phyloP scores from a whole-genome alignment of 2,113 vertebrate species.

The Hyaena hyaena region DNA sequence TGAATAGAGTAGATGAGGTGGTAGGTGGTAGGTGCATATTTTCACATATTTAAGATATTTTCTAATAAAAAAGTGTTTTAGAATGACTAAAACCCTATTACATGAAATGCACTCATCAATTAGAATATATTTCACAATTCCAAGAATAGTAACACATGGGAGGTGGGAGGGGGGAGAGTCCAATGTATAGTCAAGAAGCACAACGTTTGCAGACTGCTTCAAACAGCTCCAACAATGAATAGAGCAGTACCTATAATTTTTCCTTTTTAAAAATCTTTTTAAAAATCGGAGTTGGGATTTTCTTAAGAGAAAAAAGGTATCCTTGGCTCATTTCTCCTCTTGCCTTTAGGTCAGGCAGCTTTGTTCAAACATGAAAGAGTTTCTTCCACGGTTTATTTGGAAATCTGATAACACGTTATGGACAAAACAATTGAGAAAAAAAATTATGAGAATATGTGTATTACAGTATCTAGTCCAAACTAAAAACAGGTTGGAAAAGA shows the following conservation, averaged over 20 bases:
- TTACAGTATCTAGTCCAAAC: slow-evolving; percentile 3
- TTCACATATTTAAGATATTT: neutral
- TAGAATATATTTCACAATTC: neutral
- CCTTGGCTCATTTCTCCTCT: neutral
- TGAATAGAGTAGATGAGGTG: neutral
- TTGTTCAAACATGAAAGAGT: neutral
- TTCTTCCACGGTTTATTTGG: slow-evolving; percentile 39
- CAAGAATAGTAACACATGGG: neutral
- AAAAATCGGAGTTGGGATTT: neutral
- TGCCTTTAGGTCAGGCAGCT: neutral
- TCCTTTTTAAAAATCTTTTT: neutral
- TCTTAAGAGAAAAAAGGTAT: slow-evolving; percentile 22
- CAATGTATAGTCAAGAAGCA: neutral
- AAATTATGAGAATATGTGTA: neutral
- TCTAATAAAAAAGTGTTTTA: neutral
- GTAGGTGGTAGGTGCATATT: neutral
- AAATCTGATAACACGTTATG: slow-evolving; percentile 34
- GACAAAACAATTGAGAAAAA: neutral
- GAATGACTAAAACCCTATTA: neutral
- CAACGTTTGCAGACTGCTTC: neutral
- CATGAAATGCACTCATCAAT: neutral
- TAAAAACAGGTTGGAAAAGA: slow-evolving; percentile 30
- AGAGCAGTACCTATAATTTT: neutral
- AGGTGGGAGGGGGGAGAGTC: too few species aligned
- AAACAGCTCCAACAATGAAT: neutral